A percentile compares a stretch with the other conserved stretches of the same genome.
These are phyloP conservation scores for Circaetus cinerascens DNA, from an alignment of 2,113 vertebrate genomes.

Conservation along the genomic window DNA sequence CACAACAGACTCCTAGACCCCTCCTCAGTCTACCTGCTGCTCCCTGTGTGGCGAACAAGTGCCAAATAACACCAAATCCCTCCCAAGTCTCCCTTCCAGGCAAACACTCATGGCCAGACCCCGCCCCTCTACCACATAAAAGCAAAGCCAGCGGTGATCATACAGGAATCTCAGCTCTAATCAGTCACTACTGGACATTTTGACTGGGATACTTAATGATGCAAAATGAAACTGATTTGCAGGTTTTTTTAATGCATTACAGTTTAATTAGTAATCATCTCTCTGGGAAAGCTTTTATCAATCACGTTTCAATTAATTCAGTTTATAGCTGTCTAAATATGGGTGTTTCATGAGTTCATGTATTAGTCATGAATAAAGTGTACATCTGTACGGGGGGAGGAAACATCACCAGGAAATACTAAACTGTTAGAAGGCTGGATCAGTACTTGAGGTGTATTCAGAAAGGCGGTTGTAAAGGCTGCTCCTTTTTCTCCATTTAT, in stretches of 20 bases:
- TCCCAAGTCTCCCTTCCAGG: not conserved
- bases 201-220: not conserved
- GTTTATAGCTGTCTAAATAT: constrained; percentile 25
- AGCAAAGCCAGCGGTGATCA: not conserved
- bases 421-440: not conserved
- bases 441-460: not conserved
- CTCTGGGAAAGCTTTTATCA: constrained; percentile 10
- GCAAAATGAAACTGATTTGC: constrained; percentile 44
- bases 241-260: constrained; percentile 21
- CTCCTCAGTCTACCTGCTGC: not conserved
- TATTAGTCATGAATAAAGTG: not conserved
- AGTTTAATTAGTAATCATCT: constrained; percentile 59
- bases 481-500: not conserved
- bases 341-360: not conserved
- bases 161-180: not conserved
- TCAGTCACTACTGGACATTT: not conserved
- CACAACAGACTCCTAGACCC: not conserved
- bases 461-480: not conserved
- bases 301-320: constrained; percentile 28
- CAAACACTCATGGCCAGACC: not conserved
- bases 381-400: not conserved
- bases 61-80: not conserved
- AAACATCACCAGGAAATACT: not conserved
- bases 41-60: not conserved
- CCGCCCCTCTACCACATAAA: not conserved